Conservation (phyloP, 2,113 vertebrate species). For the Bubo bubo region DNA sequence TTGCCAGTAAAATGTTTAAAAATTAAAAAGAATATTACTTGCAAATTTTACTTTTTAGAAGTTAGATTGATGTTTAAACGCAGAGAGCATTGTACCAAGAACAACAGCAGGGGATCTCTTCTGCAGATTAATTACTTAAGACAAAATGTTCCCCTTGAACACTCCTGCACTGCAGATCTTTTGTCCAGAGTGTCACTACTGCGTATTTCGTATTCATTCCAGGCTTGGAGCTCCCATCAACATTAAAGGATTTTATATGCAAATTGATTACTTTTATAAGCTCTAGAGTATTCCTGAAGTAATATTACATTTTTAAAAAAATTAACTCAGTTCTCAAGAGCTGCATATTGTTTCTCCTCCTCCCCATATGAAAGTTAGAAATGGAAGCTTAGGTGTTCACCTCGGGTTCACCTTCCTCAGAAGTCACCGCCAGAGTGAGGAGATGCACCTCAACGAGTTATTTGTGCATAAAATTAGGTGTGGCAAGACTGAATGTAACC, state of each 20-base stretch:
- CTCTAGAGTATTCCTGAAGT: constrained; percentile 55
- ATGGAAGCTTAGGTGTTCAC: constrained; percentile 27
- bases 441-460: neutral
- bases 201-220: constrained; percentile 56
- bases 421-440: neutral
- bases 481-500: neutral
- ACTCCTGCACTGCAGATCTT: constrained; percentile 71
- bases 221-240: constrained; percentile 49
- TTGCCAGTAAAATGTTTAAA: constrained; percentile 38
- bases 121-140: constrained; percentile 72
- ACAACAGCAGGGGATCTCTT: constrained; percentile 62
- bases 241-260: constrained; percentile 62
- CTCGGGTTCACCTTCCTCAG: constrained; percentile 36
- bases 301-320: constrained; percentile 1
- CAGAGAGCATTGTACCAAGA: constrained; percentile 53
- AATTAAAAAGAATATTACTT: constrained; percentile 50
- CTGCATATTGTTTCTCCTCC: constrained; percentile 37
- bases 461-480: neutral
- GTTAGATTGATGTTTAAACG: constrained; percentile 63
- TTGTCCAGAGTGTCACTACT: constrained; percentile 64
- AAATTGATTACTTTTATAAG: constrained; percentile 68
- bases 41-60: constrained; percentile 62
- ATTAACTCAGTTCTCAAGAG: constrained; percentile 57
- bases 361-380: neutral
- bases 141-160: constrained; percentile 66